A percentile compares a stretch with the other conserved stretches of the same genome.
Evolutionary conservation across 2,888 invertebrate genomes (phyloP).

Genomic region (Watsonalla cultraria): DNA sequence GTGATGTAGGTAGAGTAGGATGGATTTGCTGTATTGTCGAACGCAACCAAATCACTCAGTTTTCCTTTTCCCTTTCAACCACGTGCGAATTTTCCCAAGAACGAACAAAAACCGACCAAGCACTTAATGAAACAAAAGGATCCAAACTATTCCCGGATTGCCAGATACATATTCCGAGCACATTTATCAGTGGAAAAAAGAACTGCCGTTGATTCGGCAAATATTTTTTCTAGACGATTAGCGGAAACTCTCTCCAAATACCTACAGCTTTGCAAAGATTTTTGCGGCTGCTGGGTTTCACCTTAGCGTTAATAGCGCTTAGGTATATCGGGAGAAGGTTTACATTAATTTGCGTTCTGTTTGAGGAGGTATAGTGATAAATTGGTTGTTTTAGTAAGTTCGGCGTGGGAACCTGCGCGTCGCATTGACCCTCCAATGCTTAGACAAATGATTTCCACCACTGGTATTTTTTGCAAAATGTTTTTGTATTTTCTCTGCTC

Average conservation of each 20-base stretch:
- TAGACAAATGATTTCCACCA: conserved; percentile 69
- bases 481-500: conserved; percentile 39
- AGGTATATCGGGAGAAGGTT: conserved; percentile 18
- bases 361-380: conserved; percentile 15
- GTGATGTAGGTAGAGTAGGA: neutral
- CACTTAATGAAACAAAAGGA: conserved; percentile 60
- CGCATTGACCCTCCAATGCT: conserved; percentile 69
- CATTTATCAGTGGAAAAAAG: conserved; percentile 70
- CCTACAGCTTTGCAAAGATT: conserved; percentile 40
- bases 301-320: conserved; percentile 6
- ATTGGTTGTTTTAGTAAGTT: conserved; percentile 39
- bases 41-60: neutral
- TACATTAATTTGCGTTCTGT: conserved; percentile 12
- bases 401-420: conserved; percentile 68
- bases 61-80: conserved; percentile 4
- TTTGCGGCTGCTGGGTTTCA: conserved; percentile 11
- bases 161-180: conserved; percentile 62
- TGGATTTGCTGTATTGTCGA: neutral
- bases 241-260: conserved; percentile 67
- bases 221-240: conserved; percentile 76
- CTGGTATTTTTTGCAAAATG: conserved; percentile 59
- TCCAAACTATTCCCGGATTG: conserved; percentile 51
- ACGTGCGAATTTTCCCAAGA: conserved; percentile 33
- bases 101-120: conserved; percentile 31
- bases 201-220: conserved; percentile 64